Conservation (phyloP, 2,113 vertebrate genomes). For the Sylvia atricapilla region DNA sequence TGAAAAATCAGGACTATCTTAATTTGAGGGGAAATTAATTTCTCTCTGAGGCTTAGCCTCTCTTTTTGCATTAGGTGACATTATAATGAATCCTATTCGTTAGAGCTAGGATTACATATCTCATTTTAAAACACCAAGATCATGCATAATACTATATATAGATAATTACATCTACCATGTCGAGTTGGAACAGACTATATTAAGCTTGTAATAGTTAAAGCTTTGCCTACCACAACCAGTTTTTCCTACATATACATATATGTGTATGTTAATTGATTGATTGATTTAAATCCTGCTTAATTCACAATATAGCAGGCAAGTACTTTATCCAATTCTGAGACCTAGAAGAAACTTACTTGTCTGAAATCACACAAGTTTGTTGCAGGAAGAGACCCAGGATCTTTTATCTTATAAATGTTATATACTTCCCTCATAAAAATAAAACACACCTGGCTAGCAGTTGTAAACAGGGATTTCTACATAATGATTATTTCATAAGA, state of each 20-base stretch:
- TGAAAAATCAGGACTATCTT: neutral
- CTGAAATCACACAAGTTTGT: neutral
- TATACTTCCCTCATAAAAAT: neutral
- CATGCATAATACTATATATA: constrained; percentile 48
- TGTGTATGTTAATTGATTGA: neutral
- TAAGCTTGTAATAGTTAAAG: constrained; percentile 19
- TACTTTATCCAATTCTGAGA: neutral
- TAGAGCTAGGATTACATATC: constrained; percentile 37
- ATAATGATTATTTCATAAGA: neutral
- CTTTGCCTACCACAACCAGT: constrained; percentile 2
- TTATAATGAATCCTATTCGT: constrained; percentile 34
- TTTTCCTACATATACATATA: neutral
- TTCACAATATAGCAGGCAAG: neutral
- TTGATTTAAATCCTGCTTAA: neutral
- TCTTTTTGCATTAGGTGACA: constrained; percentile 16
- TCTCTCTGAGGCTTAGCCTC: neutral
- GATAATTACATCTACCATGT: constrained; percentile 37
- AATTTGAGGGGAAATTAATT: neutral
- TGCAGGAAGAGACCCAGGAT: neutral
- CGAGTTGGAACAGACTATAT: constrained; percentile 3
- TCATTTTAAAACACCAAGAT: constrained; percentile 50
- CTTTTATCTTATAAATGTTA: neutral
- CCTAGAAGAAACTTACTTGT: neutral
- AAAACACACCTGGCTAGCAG: neutral
- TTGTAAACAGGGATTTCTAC: neutral